Evolutionary conservation across 2,113 vertebrate genomes (phyloP).

Genomic region (Ciconia maguari): DNA sequence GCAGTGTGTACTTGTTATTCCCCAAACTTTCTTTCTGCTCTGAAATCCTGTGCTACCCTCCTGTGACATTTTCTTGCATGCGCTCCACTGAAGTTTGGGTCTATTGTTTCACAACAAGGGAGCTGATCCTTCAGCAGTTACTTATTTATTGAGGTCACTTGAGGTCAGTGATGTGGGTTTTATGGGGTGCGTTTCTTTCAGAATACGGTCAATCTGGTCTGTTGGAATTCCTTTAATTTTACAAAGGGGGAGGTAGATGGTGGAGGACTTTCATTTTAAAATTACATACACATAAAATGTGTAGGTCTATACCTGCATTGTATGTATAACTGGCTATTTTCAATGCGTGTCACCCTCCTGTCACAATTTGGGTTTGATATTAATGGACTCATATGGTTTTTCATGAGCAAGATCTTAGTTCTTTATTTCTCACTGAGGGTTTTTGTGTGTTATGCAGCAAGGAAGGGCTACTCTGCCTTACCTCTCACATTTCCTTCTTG

Average conservation of each 20-base stretch:
- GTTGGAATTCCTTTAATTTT: conserved; percentile 44
- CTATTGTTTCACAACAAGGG: conserved; percentile 69
- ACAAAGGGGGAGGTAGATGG: not conserved
- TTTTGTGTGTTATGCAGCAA: not conserved
- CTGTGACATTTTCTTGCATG: conserved; percentile 62
- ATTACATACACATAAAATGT: not conserved
- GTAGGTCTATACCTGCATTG: not conserved
- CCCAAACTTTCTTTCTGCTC: conserved; percentile 49
- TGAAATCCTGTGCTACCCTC: conserved; percentile 56
- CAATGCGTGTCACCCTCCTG: not conserved
- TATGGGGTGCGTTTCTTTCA: not conserved
- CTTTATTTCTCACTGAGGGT: not conserved
- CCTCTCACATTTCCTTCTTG: conserved; percentile 68
- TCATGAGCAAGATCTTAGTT: not conserved
- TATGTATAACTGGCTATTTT: not conserved
- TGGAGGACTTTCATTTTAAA: not conserved
- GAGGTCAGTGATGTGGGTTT: conserved; percentile 41
- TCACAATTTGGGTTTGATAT: conserved; percentile 34
- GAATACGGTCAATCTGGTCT: conserved; percentile 14
- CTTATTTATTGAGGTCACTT: conserved; percentile 65
- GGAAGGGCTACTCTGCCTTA: conserved; percentile 43
- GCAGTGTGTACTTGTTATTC: not conserved
- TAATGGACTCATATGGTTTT: not conserved
- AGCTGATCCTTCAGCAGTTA: conserved; percentile 72
- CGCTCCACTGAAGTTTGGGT: conserved; percentile 53